phyloP scores from a whole-genome alignment of 2,888 invertebrate genomes.

The Stenotaenia linearis region DNA sequence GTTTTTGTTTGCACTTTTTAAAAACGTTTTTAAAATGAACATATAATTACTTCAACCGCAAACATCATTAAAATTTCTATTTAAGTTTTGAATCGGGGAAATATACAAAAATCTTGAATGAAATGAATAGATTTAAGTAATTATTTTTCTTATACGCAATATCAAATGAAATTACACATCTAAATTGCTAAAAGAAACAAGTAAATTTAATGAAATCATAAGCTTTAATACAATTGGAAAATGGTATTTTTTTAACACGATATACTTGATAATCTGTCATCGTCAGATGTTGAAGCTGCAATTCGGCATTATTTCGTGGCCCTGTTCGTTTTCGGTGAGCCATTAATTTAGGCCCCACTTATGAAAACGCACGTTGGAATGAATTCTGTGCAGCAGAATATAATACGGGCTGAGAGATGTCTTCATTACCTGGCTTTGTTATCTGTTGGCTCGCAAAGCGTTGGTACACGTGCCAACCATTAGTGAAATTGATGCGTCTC shows the following conservation, averaged over 20 bases:
- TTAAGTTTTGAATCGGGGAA: no score
- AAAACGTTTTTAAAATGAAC: not conserved
- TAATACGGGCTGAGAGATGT: not conserved
- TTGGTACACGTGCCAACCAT: constrained; percentile 3
- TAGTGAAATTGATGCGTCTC: constrained; percentile 10
- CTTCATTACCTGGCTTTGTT: constrained; percentile 19
- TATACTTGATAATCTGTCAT: not conserved
- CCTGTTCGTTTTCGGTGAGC: not conserved
- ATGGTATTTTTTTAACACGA: not conserved
- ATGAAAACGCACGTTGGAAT: not conserved
- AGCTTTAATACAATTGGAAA: not conserved
- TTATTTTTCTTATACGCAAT: no score
- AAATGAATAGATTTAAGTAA: no score
- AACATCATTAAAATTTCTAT: not conserved
- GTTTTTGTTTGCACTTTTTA: not conserved
- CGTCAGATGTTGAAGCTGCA: not conserved
- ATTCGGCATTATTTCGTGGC: not conserved
- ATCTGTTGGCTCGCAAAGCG: constrained; percentile 6
- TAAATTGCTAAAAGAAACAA: no score
- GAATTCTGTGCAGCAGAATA: not conserved
- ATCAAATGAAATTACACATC: no score
- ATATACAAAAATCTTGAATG: no score
- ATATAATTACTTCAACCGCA: not conserved
- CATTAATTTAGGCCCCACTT: not conserved
- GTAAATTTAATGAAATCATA: no score